Conservation (phyloP, 2,888 invertebrate species). For the Aromia moschata region DNA sequence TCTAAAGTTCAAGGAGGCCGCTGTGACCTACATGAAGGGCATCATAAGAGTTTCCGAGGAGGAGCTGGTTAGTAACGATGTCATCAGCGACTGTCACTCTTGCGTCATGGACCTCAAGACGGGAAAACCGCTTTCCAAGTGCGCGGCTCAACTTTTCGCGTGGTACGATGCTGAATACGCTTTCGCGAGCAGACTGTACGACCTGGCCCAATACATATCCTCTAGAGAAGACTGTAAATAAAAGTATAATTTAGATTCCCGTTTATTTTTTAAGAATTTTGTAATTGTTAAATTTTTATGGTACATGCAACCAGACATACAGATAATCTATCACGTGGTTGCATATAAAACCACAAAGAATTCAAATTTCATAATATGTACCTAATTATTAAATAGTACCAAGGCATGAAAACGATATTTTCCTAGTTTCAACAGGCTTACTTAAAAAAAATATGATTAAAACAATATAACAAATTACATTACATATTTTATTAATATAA, state of each 20-base stretch:
- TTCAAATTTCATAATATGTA: too few relatives aligned
- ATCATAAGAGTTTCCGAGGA: slow-evolving; percentile 34
- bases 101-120: slow-evolving; percentile 41
- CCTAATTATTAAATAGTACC: too few relatives aligned
- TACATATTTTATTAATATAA: too few relatives aligned
- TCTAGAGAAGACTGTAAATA: slow-evolving; percentile 44
- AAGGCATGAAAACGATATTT: too few relatives aligned
- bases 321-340: too few relatives aligned
- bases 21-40: slow-evolving; percentile 39
- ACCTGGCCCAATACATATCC: slow-evolving; percentile 63
- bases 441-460: too few relatives aligned
- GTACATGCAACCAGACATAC: too few relatives aligned
- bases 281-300: too few relatives aligned
- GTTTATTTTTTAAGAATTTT: not conserved
- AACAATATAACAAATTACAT: too few relatives aligned
- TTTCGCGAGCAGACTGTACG: slow-evolving; percentile 42
- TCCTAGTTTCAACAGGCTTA: too few relatives aligned
- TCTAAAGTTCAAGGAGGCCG: slow-evolving; percentile 38
- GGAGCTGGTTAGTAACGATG: slow-evolving; percentile 39
- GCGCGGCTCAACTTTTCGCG: slow-evolving; percentile 38
- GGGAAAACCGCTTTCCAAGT: slow-evolving; percentile 33
- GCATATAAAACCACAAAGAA: too few relatives aligned
- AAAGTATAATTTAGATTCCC: not conserved
- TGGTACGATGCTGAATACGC: slow-evolving; percentile 44
- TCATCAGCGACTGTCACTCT: slow-evolving; percentile 41